phyloP scores from a whole-genome alignment of 2,113 vertebrate species.

The Trachemys scripta region DNA sequence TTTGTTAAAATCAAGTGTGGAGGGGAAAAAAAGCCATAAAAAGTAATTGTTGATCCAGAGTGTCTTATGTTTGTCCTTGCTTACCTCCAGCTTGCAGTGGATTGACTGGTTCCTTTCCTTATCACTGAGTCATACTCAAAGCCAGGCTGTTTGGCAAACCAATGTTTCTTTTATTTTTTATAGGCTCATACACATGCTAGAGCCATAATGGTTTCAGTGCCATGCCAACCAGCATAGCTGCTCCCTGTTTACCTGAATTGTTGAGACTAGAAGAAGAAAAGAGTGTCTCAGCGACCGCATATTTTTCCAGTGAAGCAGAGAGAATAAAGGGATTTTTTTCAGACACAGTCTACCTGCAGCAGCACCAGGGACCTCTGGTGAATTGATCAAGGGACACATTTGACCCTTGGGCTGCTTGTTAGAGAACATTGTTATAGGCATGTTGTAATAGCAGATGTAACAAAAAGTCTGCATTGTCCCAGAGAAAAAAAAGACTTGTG shows the following conservation, averaged over 20 bases:
- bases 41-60: background rate
- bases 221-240: conserved; percentile 1
- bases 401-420: conserved; percentile 72
- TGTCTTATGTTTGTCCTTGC: conserved; percentile 16
- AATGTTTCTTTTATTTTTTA: background rate
- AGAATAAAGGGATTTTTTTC: conserved; percentile 60
- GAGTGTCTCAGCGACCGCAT: conserved; percentile 8
- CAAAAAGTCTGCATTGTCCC: conserved; percentile 49
- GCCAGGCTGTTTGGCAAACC: background rate
- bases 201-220: background rate
- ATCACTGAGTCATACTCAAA: background rate
- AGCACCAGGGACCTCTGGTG: conserved; percentile 52
- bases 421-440: conserved; percentile 50
- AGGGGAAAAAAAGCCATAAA: background rate
- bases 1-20: background rate
- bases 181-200: background rate
- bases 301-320: background rate
- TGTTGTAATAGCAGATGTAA: conserved; percentile 62
- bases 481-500: background rate
- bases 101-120: background rate
- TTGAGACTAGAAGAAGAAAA: conserved; percentile 39
- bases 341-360: conserved; percentile 23
- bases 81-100: background rate
- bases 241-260: conserved; percentile 55
- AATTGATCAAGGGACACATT: conserved; percentile 67